Percentiles rank a stretch among this genome's conserved stretches.
These are phyloP conservation scores for Condylura cristata DNA, from an alignment of 2,113 vertebrate species.

Conservation along the genomic window DNA sequence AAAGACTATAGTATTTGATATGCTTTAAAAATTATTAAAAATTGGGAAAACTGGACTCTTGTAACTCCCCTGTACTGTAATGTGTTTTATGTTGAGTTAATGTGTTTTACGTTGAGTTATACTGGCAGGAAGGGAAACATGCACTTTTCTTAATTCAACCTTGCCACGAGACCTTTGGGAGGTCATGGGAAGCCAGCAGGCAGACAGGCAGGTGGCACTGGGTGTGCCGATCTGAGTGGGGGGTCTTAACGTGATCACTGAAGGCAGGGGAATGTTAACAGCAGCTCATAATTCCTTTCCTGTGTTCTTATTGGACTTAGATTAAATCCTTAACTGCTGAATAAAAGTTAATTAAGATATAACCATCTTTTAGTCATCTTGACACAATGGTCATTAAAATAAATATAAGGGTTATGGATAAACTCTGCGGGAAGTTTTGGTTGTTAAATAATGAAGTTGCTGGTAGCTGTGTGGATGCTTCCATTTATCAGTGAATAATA, in stretches of 20 bases:
- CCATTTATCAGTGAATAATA: neutral
- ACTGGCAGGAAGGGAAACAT: neutral
- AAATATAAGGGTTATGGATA: neutral
- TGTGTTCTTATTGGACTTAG: neutral
- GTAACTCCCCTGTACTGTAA: neutral
- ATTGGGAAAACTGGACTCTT: neutral
- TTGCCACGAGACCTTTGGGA: neutral
- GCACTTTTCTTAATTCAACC: neutral
- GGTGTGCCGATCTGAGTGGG: neutral
- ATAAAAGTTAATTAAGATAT: neutral
- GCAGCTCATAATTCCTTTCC: neutral
- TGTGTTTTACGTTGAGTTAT: neutral
- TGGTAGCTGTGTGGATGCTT: neutral
- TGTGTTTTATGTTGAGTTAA: neutral
- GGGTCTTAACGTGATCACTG: neutral
- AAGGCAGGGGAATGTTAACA: neutral
- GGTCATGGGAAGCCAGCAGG: neutral
- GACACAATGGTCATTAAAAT: neutral
- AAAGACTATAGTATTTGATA: neutral
- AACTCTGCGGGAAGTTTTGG: neutral
- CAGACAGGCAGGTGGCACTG: neutral
- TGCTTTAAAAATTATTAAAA: neutral
- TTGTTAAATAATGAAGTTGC: neutral
- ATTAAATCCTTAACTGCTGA: conserved; percentile 15
- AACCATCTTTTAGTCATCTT: neutral